Percentiles rank a stretch among this genome's conserved stretches.
Conservation (phyloP, 2,888 invertebrate genomes). For the Druceiella hillmani region DNA sequence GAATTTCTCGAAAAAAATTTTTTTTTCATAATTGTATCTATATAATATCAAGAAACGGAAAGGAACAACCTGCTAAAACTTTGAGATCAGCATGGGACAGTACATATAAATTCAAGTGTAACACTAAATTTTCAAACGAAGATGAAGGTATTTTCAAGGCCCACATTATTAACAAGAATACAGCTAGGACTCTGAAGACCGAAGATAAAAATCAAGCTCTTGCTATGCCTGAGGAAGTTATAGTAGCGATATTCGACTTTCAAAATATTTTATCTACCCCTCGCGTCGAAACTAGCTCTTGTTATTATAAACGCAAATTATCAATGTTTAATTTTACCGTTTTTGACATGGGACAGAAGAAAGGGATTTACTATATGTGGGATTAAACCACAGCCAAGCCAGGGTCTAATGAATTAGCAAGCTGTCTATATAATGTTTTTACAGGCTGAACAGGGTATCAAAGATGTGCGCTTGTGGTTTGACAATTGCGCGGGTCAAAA, state of each 20-base stretch:
- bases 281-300: conserved; percentile 17
- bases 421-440: conserved; percentile 16
- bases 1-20: too few species aligned
- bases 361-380: conserved; percentile 24
- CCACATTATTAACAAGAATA: too few species aligned
- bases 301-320: conserved; percentile 21
- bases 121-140: too few species aligned
- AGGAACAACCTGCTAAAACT: too few species aligned
- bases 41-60: too few species aligned
- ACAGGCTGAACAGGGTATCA: conserved; percentile 15
- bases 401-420: conserved; percentile 22
- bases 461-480: conserved; percentile 26
- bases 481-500: conserved; percentile 27
- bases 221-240: conserved; percentile 10
- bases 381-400: conserved; percentile 18
- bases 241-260: conserved; percentile 19
- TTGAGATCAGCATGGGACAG: too few species aligned
- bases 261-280: conserved; percentile 20
- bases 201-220: conserved; percentile 13
- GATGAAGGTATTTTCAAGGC: too few species aligned
- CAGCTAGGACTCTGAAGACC: too few species aligned
- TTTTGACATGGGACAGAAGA: conserved; percentile 12
- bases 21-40: too few species aligned
- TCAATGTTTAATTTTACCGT: conserved; percentile 19
- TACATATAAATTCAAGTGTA: too few species aligned